Base-by-base conservation (phyloP, 2,888 invertebrate species). In the Parapristionchus giblindavisi region DNA sequence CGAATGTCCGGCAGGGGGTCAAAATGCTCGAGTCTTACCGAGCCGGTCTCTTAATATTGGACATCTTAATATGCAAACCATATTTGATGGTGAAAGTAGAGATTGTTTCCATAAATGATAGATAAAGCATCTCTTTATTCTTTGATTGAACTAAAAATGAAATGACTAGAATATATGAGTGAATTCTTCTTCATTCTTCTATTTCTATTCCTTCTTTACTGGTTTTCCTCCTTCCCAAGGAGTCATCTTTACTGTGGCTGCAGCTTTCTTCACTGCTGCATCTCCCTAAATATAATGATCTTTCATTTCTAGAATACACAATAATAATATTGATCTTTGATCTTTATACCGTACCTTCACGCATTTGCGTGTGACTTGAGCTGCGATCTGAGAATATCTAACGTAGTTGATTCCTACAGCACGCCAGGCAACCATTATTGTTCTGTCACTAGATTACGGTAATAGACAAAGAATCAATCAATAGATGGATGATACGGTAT, bases 371-470 rank as follows among this genome's bases (percentile, higher is more conserved):
- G 32, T 32, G 54, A 94, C 90, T 87, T 91, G 92, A 32, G 96
- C 96, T 87, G 96, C 95, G 88, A 97, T 94, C 89, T 93, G 94
- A 77, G 96, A 97, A 90, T 94, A 97, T 91, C 94, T 94, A 89
- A 97, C 93, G 91, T 97, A 97, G 91, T 96, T 97, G 86, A 81
- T 75, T 63, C 84, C 84, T 65, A 82, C 83, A 63, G 83, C 80
- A 76, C 84, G 78, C 84, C 84, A 85, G 75, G 78, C 83, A 75
- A 80, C 77, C 84, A 84, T 84, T 68, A 74, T 80, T 24, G 70
- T 17, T 14, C 14, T 51, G 21, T 51, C 14, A 51, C 51, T 14
- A 14, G 14, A 21, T 51, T 51, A 17, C 14, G 14, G 51, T 24
- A 4, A 38, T 5, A 27, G 8, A 14, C 4, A 40, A 38, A 21